Evolutionary conservation across 2,888 invertebrate genomes (phyloP).

Genomic region (Ochropleura leucogaster): DNA sequence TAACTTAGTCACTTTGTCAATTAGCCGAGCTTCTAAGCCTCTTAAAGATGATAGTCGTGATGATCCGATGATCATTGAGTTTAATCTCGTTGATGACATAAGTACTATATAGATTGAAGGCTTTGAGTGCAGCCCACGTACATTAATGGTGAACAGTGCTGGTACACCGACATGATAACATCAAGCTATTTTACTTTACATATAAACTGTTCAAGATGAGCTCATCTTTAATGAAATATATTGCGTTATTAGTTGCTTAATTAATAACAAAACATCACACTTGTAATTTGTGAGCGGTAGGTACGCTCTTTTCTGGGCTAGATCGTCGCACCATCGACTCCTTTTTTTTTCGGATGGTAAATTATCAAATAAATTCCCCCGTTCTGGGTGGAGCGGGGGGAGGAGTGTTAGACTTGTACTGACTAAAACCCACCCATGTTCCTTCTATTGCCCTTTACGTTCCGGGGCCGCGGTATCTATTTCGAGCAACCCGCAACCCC

Average conservation of each 20-base stretch:
- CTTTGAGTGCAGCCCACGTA: slow-evolving; percentile 31
- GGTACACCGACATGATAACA: slow-evolving; percentile 14
- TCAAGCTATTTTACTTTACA: slow-evolving; percentile 17
- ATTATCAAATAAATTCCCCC: too few relatives aligned
- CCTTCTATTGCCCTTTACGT: too few relatives aligned
- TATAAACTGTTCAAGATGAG: slow-evolving; percentile 42
- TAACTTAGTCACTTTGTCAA: not conserved
- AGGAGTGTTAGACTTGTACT: too few relatives aligned
- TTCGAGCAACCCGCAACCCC: too few relatives aligned
- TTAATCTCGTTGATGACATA: slow-evolving; percentile 35
- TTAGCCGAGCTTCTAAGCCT: not conserved
- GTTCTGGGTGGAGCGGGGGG: too few relatives aligned
- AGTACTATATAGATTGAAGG: slow-evolving; percentile 13
- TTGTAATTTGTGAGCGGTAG: too few relatives aligned
- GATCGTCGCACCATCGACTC: too few relatives aligned
- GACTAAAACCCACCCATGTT: too few relatives aligned
- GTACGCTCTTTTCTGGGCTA: too few relatives aligned
- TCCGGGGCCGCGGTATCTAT: too few relatives aligned
- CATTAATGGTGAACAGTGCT: slow-evolving; percentile 11
- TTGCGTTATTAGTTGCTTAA: not conserved
- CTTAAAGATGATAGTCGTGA: not conserved
- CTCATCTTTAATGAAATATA: slow-evolving; percentile 28
- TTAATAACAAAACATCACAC: not conserved
- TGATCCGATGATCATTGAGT: slow-evolving; percentile 16
- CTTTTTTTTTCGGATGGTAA: too few relatives aligned